These are phyloP conservation scores for Gymnoscopelus microlampas DNA, from an alignment of 2,797 vertebrate species.

Conservation along the genomic window DNA sequence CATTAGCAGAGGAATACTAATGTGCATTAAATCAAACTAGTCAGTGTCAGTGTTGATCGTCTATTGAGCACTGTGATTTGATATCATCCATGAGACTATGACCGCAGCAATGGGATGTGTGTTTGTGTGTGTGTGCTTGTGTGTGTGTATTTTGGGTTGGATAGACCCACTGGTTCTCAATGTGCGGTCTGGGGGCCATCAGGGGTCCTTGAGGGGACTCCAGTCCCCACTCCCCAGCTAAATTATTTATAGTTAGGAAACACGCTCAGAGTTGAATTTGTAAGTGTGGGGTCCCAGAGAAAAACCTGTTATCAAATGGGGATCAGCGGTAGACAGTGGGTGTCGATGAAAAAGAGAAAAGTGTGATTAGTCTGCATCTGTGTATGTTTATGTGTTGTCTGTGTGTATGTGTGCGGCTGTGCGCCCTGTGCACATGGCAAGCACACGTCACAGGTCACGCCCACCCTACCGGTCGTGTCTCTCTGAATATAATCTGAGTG, in stretches of 20 bases:
- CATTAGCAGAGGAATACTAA: not conserved
- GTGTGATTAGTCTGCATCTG: constrained; percentile 25
- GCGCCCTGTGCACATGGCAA: constrained; percentile 38
- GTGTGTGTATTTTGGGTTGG: constrained; percentile 12
- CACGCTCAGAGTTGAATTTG: too few species aligned
- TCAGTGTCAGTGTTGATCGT: constrained; percentile 41
- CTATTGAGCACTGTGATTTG: constrained; percentile 1
- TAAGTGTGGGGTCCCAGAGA: too few species aligned
- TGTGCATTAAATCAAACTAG: not conserved
- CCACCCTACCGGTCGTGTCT: constrained; percentile 30
- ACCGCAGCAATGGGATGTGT: not conserved
- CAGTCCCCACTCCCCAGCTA: too few species aligned
- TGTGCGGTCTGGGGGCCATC: too few species aligned
- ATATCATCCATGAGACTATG: too few species aligned
- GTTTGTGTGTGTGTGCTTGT: not conserved
- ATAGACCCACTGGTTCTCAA: not conserved
- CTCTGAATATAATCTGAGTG: constrained; percentile 79
- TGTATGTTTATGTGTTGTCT: constrained; percentile 22
- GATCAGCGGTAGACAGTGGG: too few species aligned
- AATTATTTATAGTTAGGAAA: too few species aligned
- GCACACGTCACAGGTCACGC: constrained; percentile 4
- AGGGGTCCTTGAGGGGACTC: not conserved
- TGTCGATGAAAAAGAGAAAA: constrained; percentile 10
- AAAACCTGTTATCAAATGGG: too few species aligned
- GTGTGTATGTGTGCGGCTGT: constrained; percentile 22